Base-by-base conservation (phyloP, 2,888 invertebrate genomes). In the Drosophila tanythrix region DNA sequence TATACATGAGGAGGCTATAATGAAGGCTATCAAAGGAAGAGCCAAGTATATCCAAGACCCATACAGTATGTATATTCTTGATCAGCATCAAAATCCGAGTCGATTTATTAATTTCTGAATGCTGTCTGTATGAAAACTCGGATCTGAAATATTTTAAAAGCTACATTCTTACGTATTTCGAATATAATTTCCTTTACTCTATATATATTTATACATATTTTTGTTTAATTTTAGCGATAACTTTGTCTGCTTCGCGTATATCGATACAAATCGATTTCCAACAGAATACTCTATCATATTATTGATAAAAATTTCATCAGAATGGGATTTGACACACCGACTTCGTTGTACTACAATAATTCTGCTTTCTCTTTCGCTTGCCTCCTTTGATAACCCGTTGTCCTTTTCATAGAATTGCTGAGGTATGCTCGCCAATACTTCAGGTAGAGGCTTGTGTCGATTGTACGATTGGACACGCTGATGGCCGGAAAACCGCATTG, bases 401-500 rank as follows among this genome's bases (percentile, higher is more conserved):
- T 35, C 18, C 13, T 27, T 11, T 56, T 48, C 36, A 11, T 27
- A 31, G 18, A 31, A 35, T 27, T 35, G 31, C 50, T 46, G 48
- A n/a, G 18, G 8, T 31, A 35, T 29, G 31, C 43, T 21, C 27
- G 29, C 25, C 7, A 43, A 10, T 10, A 25, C 31, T 67, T 63
- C 74, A 81, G 81, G 82, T 82, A 81, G 56, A 5, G 31, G 21
- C 57, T 57, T 31, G 31, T 15, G 25, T 3, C 29, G 33, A 38
- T 73, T 67, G 62, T 55, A 40, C 70, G 73, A 87, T 87, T 87
- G 57, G 89, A 52, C 69, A 89, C 79, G 89, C 77, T 78, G 57
- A 57, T 67, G 62, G 76, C 68, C 89, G 89, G 81, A 89, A 87
- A 87, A 89, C 86, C 89, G 87, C 86, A 87, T 78, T 81, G 84